Evolutionary conservation across 2,797 vertebrate genomes (phyloP).

Genomic region (Clarias pachynema): DNA sequence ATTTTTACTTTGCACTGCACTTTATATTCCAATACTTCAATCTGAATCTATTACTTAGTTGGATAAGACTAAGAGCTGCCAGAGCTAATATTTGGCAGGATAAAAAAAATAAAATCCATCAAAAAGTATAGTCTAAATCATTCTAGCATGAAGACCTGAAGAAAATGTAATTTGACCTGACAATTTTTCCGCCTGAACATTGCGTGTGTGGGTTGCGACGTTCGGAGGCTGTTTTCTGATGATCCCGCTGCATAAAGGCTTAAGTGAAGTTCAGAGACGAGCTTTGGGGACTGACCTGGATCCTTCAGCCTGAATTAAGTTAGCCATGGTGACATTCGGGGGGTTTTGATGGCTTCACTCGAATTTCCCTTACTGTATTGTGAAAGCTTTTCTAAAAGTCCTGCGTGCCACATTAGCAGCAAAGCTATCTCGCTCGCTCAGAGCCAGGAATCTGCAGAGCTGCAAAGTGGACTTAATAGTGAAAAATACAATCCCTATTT

Average conservation of each 20-base stretch:
- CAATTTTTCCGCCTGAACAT: conserved; percentile 24
- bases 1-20: not conserved
- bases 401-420: conserved; percentile 71
- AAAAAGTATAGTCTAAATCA: conserved; percentile 31
- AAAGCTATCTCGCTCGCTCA: conserved; percentile 79
- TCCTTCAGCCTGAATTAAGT: conserved; percentile 79
- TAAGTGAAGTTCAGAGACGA: conserved; percentile 67
- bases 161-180: conserved; percentile 26
- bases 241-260: conserved; percentile 30
- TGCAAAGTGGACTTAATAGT: conserved; percentile 65
- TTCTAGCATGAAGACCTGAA: not conserved
- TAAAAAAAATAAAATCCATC: not conserved
- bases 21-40: not conserved
- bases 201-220: conserved; percentile 22
- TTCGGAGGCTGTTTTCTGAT: conserved; percentile 42
- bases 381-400: conserved; percentile 76
- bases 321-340: conserved; percentile 68
- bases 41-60: not conserved
- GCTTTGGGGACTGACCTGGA: conserved; percentile 76
- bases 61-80: not conserved
- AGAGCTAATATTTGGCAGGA: conserved; percentile 13
- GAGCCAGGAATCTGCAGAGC: conserved; percentile 69
- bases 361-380: conserved; percentile 73
- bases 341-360: conserved; percentile 70
- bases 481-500: conserved; percentile 73